Evolutionary conservation across 37 sponge, comb jelly and placozoan species (phyloP).

Genomic region (Ianthella basta): DNA sequence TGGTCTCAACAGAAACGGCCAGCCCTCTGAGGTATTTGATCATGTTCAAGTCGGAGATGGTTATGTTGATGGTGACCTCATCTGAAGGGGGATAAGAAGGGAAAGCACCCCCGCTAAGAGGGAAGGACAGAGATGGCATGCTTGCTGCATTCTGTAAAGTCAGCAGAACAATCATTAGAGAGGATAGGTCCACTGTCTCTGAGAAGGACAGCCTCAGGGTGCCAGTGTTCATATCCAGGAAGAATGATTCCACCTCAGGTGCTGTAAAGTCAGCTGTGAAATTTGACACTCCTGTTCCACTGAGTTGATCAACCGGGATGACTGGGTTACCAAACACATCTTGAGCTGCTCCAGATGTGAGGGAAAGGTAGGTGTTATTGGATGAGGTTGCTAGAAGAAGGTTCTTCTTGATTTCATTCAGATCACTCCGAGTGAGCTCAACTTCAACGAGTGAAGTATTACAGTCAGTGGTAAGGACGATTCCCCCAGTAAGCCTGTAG

Average conservation of each 20-base stretch:
- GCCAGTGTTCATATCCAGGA: conserved; percentile 76
- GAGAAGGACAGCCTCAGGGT: conserved; percentile 66
- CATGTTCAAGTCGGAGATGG: conserved; percentile 57
- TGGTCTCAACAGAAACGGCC: conserved; percentile 51
- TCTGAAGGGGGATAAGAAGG: conserved; percentile 33
- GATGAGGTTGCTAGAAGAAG: conserved; percentile 44
- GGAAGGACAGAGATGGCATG: conserved; percentile 14
- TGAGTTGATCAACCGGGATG: neutral
- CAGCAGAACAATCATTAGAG: conserved; percentile 41
- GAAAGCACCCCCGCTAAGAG: conserved; percentile 73
- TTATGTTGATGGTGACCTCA: conserved; percentile 45
- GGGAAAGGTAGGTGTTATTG: conserved; percentile 59
- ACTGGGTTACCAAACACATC: conserved; percentile 74
- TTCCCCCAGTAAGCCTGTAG: conserved; percentile 78
- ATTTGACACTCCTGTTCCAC: conserved; percentile 33
- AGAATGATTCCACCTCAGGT: conserved; percentile 62
- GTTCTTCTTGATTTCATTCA: conserved; percentile 76
- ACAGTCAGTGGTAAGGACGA: conserved; percentile 24
- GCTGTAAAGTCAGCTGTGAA: conserved; percentile 55
- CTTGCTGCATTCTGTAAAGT: conserved; percentile 44
- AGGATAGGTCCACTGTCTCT: conserved; percentile 67
- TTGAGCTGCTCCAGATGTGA: conserved; percentile 42
- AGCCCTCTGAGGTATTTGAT: conserved; percentile 64
- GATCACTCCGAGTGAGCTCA: conserved; percentile 67
- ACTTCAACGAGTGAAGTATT: conserved; percentile 34